phyloP scores from a whole-genome alignment of 2,888 invertebrate species.

The Brenthis daphne region DNA sequence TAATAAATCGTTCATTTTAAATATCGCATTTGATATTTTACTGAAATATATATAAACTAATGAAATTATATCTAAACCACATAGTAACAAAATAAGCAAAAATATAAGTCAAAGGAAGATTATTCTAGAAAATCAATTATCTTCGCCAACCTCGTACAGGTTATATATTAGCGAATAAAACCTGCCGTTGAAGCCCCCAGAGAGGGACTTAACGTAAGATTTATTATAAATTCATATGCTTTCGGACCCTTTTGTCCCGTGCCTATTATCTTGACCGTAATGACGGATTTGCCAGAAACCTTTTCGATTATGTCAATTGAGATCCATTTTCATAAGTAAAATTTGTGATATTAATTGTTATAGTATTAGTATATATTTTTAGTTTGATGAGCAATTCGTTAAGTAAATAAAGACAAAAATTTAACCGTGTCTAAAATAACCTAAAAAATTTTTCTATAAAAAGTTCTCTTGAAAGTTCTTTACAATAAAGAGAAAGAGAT shows the following conservation, averaged over 20 bases:
- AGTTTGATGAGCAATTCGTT: background rate
- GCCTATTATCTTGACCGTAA: slow-evolving; percentile 37
- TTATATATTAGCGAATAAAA: slow-evolving; percentile 48
- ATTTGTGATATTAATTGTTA: background rate
- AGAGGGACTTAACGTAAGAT: slow-evolving; percentile 50
- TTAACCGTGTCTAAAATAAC: no score
- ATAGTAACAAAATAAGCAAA: background rate
- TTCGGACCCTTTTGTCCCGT: slow-evolving; percentile 42
- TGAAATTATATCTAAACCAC: background rate
- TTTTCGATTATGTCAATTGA: slow-evolving; percentile 16
- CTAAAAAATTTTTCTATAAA: no score
- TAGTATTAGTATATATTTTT: slow-evolving; percentile 1
- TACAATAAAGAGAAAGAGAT: no score
- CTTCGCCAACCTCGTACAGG: slow-evolving; percentile 30
- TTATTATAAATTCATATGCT: slow-evolving; percentile 61
- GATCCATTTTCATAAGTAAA: slow-evolving; percentile 4
- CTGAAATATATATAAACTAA: no score
- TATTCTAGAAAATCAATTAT: slow-evolving; percentile 34
- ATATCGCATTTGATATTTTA: no score
- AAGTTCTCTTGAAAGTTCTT: no score
- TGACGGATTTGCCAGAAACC: slow-evolving; percentile 37
- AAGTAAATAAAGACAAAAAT: background rate
- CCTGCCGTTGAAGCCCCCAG: slow-evolving; percentile 41
- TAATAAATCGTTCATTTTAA: no score
- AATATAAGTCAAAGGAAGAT: background rate